Conservation (phyloP, 2,113 vertebrate species). For the Gila orcuttii region DNA sequence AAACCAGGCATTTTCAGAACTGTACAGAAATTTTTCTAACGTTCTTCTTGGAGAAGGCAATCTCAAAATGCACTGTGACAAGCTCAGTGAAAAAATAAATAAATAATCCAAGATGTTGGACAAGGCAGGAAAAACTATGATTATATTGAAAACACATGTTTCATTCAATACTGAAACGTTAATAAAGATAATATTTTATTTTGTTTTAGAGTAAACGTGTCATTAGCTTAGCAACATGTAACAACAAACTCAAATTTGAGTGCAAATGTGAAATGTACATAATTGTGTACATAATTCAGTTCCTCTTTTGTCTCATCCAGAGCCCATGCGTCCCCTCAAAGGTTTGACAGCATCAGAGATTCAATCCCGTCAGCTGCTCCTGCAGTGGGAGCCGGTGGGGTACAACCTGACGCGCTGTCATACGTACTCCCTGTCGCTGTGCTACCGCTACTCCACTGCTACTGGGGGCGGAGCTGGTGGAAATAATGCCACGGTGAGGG, state of each 20-base stretch:
- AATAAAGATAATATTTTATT: too few relatives aligned
- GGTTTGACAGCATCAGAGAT: conserved; percentile 89
- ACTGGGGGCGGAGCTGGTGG: conserved; percentile 68
- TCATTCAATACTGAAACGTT: too few relatives aligned
- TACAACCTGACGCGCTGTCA: conserved; percentile 97
- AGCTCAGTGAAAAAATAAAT: too few relatives aligned
- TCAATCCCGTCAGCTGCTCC: conserved; percentile 87
- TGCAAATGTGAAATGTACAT: not conserved
- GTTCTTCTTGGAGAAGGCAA: too few relatives aligned
- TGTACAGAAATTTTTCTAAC: too few relatives aligned
- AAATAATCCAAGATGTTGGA: too few relatives aligned
- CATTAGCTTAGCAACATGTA: not conserved
- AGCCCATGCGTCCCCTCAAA: conserved; percentile 91
- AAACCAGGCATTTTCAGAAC: too few relatives aligned
- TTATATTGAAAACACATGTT: too few relatives aligned
- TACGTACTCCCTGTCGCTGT: conserved; percentile 87
- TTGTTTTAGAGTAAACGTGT: too few relatives aligned
- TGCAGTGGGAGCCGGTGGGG: conserved; percentile 94
- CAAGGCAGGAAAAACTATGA: too few relatives aligned
- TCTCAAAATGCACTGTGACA: too few relatives aligned
- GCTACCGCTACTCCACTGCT: conserved; percentile 85
- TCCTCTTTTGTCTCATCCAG: conserved; percentile 64
- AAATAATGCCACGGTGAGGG: conserved; percentile 88
- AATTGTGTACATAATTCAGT: not conserved
- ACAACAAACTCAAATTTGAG: not conserved